Conservation (phyloP, 1,140 invertebrate genomes). For the Bombus turneri region DNA sequence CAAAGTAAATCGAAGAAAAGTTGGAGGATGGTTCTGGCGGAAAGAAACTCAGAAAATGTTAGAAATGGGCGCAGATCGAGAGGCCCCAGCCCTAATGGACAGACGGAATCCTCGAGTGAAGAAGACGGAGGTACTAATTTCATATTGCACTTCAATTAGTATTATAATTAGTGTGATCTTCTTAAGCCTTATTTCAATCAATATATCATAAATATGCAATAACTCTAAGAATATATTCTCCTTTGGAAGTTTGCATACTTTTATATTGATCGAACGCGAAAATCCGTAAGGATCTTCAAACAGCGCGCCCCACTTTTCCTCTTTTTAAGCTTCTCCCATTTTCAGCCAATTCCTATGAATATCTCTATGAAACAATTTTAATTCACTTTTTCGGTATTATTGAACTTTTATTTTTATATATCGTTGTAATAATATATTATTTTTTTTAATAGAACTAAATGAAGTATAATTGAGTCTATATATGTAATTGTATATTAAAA, state of each 20-base stretch:
- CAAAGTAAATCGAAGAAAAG: neutral
- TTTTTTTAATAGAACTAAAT: neutral
- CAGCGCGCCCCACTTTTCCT: slow-evolving; percentile 65
- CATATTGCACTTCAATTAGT: slow-evolving; percentile 41
- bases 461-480: neutral
- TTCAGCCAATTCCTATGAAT: slow-evolving; percentile 30
- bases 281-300: slow-evolving; percentile 63
- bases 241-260: slow-evolving; percentile 16
- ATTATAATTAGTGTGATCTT: neutral
- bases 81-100: slow-evolving; percentile 94
- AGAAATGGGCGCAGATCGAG: slow-evolving; percentile 93
- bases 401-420: neutral
- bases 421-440: neutral
- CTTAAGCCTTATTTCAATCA: neutral
- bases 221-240: neutral
- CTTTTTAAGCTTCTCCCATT: slow-evolving; percentile 43
- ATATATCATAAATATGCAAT: neutral
- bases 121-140: slow-evolving; percentile 88
- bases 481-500: neutral
- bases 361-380: slow-evolving; percentile 33
- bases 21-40: slow-evolving; percentile 90
- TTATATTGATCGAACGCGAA: slow-evolving; percentile 47
- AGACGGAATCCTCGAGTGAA: slow-evolving; percentile 90
- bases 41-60: slow-evolving; percentile 90
- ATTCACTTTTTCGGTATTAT: neutral